phyloP scores from a whole-genome alignment of 2,113 vertebrate genomes.

The Neodontobutis hainanensis region DNA sequence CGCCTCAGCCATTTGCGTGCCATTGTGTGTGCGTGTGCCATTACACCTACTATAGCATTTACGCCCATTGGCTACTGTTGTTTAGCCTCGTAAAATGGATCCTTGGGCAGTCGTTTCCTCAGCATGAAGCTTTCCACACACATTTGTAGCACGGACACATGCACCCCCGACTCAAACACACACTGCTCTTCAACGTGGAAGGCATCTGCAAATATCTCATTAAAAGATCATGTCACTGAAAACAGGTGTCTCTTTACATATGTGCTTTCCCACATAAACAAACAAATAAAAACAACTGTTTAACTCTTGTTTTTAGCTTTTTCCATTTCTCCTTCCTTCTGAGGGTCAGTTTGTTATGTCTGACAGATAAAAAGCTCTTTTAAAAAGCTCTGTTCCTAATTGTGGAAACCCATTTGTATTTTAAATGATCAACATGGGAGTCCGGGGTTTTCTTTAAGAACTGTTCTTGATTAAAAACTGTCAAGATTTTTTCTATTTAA shows the following conservation, averaged over 20 bases:
- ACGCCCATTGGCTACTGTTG: constrained; percentile 30
- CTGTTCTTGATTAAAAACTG: constrained; percentile 24
- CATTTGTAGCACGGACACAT: constrained; percentile 7
- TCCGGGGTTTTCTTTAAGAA: constrained; percentile 40
- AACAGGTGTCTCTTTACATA: constrained; percentile 24
- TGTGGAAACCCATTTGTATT: constrained; percentile 54
- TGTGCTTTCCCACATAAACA: not conserved
- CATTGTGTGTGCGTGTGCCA: constrained; percentile 13
- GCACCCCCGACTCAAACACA: constrained; percentile 4
- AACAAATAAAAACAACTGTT: no score
- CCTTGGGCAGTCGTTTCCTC: constrained; percentile 39
- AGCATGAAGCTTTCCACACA: constrained; percentile 21
- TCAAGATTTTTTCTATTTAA: constrained; percentile 42
- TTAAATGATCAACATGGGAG: constrained; percentile 48
- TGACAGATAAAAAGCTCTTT: constrained; percentile 37
- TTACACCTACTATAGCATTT: constrained; percentile 22
- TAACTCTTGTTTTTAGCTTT: no score
- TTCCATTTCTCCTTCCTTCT: no score
- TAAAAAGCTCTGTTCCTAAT: constrained; percentile 58
- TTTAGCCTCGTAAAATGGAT: constrained; percentile 46
- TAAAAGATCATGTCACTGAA: constrained; percentile 20
- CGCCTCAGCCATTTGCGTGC: constrained; percentile 11
- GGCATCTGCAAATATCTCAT: constrained; percentile 33
- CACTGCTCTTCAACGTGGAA: constrained; percentile 7
- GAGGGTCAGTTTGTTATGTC: constrained; percentile 7